Evolutionary conservation across 2,113 vertebrate species (phyloP), one percentile per base, ranked within the genome.

Genomic region (Aldabrachelys gigantea): DNA sequence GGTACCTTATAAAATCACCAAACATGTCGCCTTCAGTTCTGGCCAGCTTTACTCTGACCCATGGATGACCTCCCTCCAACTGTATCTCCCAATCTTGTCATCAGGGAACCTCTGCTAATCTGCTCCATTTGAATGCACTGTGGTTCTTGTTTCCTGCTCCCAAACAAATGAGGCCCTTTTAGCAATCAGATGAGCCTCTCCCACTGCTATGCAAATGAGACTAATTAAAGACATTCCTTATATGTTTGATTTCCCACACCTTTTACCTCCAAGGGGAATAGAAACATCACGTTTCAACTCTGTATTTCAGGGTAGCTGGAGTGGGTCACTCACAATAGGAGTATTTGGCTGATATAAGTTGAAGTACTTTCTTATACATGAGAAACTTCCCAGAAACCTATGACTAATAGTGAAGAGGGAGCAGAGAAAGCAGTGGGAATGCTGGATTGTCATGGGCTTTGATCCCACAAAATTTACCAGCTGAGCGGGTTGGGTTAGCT

Each of bases 181-280:
- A 89, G 84, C 95, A 93, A 91, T 96, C 97, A 96, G 97, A 85
- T 96, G 96, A 97, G 95, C 89, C 38, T 94, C 97, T 97, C 96
- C 97, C 96, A 96, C 96, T 81, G 94, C 89, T 94, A 97, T 97
- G 97, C 94, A 96, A 96, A 96, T 97, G 86, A 90, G 94, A 82
- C 97, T 96, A 96, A 97, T 97, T 97, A 96, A 97, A 97, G 85
- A 52, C 89, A 96, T 97, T 95, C n/a, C 96, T 97, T 96, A 95
- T 97, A 95, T 96, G 89, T 96, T 97, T 72, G 1, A 95, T 96
- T 97, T 97, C 96, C 97, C 97, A 97, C 96, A 96, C 96, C 96
- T 97, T 97, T 95, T 97, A 95, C 95, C 96, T 91, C 86, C 31
- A 0, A 96, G 97, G 96, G 87, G 84, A 91, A 93, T 87, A 96